phyloP scores from a whole-genome alignment of 2,888 invertebrate species.

The Lepas anatifera region DNA sequence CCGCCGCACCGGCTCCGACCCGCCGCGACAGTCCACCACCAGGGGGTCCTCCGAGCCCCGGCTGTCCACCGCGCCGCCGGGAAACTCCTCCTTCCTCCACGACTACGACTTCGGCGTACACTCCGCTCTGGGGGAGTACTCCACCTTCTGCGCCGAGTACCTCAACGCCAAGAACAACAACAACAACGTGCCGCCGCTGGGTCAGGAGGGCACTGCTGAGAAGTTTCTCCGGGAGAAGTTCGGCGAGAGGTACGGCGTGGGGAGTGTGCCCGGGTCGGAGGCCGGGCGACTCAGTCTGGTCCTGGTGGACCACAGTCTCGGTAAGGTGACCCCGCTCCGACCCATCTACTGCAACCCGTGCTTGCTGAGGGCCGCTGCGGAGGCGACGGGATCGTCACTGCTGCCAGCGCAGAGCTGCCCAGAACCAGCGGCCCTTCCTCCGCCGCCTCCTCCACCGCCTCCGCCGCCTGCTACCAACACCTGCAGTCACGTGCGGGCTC shows the following conservation, averaged over 20 bases:
- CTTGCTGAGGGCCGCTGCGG: background rate
- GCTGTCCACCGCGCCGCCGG: too few relatives aligned
- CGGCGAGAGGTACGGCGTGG: background rate
- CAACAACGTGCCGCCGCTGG: background rate
- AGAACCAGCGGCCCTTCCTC: background rate
- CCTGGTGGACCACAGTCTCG: background rate
- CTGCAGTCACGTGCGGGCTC: background rate
- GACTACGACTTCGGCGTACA: background rate
- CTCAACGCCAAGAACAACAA: too few relatives aligned
- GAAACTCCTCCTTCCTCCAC: constrained; percentile 5
- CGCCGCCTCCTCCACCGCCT: background rate
- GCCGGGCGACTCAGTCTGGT: background rate
- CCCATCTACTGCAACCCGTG: background rate
- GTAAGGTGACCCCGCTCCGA: background rate
- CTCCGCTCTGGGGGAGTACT: background rate
- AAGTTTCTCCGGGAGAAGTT: background rate
- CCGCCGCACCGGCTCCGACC: background rate
- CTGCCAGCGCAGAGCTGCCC: background rate
- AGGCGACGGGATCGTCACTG: too few relatives aligned
- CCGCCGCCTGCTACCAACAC: background rate
- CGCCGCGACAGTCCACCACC: too few relatives aligned
- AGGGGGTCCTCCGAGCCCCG: too few relatives aligned
- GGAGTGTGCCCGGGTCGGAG: background rate
- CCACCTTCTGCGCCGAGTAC: background rate
- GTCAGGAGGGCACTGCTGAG: background rate